A percentile compares a stretch with the other conserved stretches of the same genome.
These are phyloP conservation scores for Thomomys bottae DNA, from an alignment of 2,113 vertebrate genomes.

Conservation along the genomic window DNA sequence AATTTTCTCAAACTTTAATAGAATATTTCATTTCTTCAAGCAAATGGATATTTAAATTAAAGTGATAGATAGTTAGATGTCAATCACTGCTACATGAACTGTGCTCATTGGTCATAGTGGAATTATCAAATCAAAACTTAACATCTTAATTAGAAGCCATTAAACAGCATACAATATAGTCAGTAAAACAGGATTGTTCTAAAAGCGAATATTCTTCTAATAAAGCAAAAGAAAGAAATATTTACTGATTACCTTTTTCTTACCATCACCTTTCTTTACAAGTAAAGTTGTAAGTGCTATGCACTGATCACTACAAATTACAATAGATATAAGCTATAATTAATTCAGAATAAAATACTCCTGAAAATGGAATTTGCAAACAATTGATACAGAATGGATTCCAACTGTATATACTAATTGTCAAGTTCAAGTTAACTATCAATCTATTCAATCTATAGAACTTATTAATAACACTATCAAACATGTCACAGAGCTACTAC, in stretches of 20 bases:
- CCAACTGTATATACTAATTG: not conserved
- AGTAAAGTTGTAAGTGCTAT: not conserved
- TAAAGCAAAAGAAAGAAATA: not conserved
- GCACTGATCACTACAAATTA: not conserved
- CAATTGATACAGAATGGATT: not conserved
- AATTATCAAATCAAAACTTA: constrained; percentile 29
- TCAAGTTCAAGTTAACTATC: not conserved
- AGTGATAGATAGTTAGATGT: not conserved
- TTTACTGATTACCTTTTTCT: not conserved
- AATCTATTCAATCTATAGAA: not conserved
- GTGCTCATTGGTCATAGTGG: not conserved
- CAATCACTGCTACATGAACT: not conserved
- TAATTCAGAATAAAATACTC: not conserved
- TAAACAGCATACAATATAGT: not conserved
- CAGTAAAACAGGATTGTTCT: not conserved
- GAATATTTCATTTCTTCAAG: constrained; percentile 47
- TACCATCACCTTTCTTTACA: not conserved
- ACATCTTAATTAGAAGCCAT: constrained; percentile 6
- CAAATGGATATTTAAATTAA: constrained; percentile 2
- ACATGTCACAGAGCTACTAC: not conserved
- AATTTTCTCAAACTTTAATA: constrained; percentile 30
- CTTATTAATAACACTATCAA: not conserved
- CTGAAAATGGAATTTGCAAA: not conserved
- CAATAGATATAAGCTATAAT: not conserved
- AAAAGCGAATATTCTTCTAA: not conserved